These are phyloP conservation scores for Galaxea fascicularis DNA, from an alignment of 92 coral and sea anemone genomes.

Conservation along the genomic window DNA sequence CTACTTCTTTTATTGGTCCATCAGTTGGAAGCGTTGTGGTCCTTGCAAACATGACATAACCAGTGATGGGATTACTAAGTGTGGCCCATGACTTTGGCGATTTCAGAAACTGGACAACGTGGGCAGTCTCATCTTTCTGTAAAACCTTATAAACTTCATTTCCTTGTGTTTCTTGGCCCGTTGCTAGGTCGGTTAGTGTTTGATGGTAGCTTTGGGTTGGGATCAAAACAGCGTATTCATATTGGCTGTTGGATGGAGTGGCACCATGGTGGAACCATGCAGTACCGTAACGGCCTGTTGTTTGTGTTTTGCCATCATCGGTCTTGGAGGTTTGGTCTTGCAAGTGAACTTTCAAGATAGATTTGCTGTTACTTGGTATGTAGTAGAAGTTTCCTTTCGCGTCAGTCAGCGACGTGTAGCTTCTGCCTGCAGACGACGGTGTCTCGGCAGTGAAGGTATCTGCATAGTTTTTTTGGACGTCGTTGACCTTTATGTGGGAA, in stretches of 20 bases:
- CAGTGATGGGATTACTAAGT: slow-evolving; percentile 31
- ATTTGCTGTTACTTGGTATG: slow-evolving; percentile 45
- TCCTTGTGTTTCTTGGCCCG: slow-evolving; percentile 36
- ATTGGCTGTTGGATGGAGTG: background rate
- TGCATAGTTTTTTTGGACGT: background rate
- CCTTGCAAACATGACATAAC: slow-evolving; percentile 62
- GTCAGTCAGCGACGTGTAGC: slow-evolving; percentile 49
- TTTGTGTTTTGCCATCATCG: background rate
- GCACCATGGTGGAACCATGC: slow-evolving; percentile 69
- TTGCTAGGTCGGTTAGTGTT: slow-evolving; percentile 19
- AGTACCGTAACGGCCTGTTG: slow-evolving; percentile 60
- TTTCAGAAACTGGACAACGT: slow-evolving; percentile 65
- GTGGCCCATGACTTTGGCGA: slow-evolving; percentile 33
- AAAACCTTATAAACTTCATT: slow-evolving; percentile 41
- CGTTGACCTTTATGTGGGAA: slow-evolving; percentile 40
- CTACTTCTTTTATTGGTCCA: slow-evolving; percentile 58
- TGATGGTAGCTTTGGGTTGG: slow-evolving; percentile 20
- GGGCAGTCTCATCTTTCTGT: slow-evolving; percentile 47
- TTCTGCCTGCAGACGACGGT: background rate
- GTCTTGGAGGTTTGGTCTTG: slow-evolving; percentile 49
- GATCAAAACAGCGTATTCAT: slow-evolving; percentile 66
- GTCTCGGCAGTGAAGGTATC: background rate
- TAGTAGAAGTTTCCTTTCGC: slow-evolving; percentile 64
- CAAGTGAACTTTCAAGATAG: slow-evolving; percentile 30
- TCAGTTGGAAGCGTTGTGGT: background rate